Conservation (phyloP, 2,797 vertebrate genomes). For the Tamandua tetradactyla region DNA sequence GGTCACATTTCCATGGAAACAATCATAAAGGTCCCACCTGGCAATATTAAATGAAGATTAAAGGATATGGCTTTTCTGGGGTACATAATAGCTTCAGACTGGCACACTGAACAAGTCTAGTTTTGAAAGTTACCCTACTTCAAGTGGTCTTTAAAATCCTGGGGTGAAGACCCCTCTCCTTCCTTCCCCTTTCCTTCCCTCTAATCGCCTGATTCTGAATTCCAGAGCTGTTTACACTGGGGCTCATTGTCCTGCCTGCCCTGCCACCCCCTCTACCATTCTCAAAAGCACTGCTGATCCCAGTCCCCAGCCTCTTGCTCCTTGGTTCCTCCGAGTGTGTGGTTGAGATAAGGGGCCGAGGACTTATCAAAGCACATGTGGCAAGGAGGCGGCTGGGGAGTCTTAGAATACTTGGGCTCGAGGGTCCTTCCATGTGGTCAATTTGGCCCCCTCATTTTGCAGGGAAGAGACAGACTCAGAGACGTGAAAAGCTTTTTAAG, state of each 20-base stretch:
- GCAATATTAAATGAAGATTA: too few relatives aligned
- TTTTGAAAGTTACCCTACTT: background rate
- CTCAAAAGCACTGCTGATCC: too few relatives aligned
- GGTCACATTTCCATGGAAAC: too few relatives aligned
- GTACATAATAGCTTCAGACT: too few relatives aligned
- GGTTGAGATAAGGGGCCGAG: background rate
- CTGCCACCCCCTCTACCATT: too few relatives aligned
- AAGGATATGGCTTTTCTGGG: too few relatives aligned
- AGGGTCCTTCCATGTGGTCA: background rate
- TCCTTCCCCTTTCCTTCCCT: background rate
- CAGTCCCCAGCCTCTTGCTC: too few relatives aligned
- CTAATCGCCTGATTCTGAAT: background rate
- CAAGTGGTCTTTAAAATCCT: background rate
- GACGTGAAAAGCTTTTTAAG: background rate
- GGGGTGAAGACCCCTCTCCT: rapidly evolving
- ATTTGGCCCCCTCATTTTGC: background rate
- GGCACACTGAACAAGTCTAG: background rate
- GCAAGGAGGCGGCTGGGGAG: background rate
- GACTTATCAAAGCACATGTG: background rate
- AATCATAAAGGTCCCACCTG: too few relatives aligned
- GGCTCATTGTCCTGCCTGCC: background rate
- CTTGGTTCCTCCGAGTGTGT: background rate
- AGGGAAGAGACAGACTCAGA: background rate
- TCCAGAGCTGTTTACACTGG: background rate
- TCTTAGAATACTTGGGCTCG: background rate